Base-by-base conservation (phyloP, 1,140 invertebrate genomes). In the Hyles euphorbiae region DNA sequence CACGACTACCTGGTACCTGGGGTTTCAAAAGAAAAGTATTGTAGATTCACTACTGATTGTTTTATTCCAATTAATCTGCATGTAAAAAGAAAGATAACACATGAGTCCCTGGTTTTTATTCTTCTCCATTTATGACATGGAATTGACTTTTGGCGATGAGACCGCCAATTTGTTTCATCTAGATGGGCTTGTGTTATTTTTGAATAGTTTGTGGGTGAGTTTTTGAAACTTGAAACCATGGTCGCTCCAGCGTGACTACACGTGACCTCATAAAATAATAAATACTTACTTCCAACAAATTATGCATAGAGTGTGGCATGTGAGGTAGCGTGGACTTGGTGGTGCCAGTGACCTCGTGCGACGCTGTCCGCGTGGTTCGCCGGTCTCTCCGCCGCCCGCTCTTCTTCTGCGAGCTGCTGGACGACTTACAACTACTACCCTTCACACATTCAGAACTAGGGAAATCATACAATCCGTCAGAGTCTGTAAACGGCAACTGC, bases 381-480 rank as follows among this genome's bases (percentile, higher is more conserved):
- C 81, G 74, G 40, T 88, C 85, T 78, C 89, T 90, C 67, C 90
- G 88, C 40, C 90, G 88, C 8, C 85, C 88, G 7, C 88, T 81
- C 65, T 91, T 92, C 70, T 91, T 90, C 60, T 91, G 88, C 22
- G 86, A 72, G 62, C 89, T 91, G 32, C 63, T 77, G 49, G 74
- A 70, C 6, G 68, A 67, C 53, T 83, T 88, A 64, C 76, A 87
- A 60, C 63, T 84, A 34, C 72, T 79, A 7, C 80, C 83, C 70
- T 82, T 88, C 34, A 89, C 86, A 64, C 92, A 91, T 76, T 94
- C 94, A 1, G 93, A 94, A 78, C 93, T 94, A 5, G 93, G 93
- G 79, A 93, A 94, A 78, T 95, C 94, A 77, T 95, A 95, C 3
- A 95, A 76, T 2, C 93, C 94, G 77, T 95, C 94, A 0, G 94